Base-by-base conservation (phyloP, 2,113 vertebrate species). In the Notiomystis cincta region DNA sequence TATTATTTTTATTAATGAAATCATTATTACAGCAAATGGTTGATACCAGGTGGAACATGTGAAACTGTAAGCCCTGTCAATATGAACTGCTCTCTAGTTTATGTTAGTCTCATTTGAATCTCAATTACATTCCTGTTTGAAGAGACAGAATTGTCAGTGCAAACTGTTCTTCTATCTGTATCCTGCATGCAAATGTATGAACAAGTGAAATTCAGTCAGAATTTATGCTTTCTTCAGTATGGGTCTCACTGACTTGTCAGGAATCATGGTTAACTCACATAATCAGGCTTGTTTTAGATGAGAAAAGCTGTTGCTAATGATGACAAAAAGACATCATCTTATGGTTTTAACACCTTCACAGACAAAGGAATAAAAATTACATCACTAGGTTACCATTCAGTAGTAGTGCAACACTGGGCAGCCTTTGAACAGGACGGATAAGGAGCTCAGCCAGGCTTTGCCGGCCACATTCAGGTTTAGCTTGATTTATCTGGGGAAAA, bases 371-470 rank as follows among this genome's bases (percentile, higher is more conserved):
- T n/a, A 31, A n/a, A 28, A 65, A 22, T 13, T 3, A 14, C 15
- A 73, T 30, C 27, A 51, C 44, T 60, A 8, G 7, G 35, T 97
- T 98, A 99, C 99, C 99, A 53, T 99, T 99, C 45, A 99, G 97
- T 47, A 99, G 98, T 11, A 99, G 98, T 4, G 98, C 99, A 72
- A 99, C 98, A 78, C 99, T 99, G 12, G 99, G 99, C 72, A 99
- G 97, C 89, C 99, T 98, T 98, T 99, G 99, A 21, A 99, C 99
- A 35, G 99, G 99, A 89, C 99, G 98, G 75, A 99, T 99, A 61
- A 99, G 98, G 77, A 99, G 98, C 96, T 99, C 99, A 84, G 98
- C 99, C 7, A 99, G 98, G 14, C 98, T 99, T 95, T 99, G 99
- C 20, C 99, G 98, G 54, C 99, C 99, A 96, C 99, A 99, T 93